A percentile compares a stretch with the other conserved stretches of the same genome.
These are phyloP conservation scores for Aphis craccivora DNA, from an alignment of 1,140 invertebrate genomes.

Conservation along the genomic window DNA sequence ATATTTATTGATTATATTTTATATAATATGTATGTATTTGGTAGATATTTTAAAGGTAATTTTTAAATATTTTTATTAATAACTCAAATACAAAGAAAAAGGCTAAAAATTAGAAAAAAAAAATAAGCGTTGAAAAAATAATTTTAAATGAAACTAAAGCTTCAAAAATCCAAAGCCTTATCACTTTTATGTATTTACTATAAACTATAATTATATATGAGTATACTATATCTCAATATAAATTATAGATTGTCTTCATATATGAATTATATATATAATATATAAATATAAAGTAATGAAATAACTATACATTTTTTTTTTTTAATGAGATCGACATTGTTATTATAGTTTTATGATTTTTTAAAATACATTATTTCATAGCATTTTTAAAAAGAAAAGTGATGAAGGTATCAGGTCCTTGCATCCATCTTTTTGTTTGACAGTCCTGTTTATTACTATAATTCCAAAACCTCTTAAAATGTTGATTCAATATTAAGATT, in stretches of 20 bases:
- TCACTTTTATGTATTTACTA: too few relatives aligned
- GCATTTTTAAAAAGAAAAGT: too few relatives aligned
- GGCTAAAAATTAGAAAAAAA: too few relatives aligned
- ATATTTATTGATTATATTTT: too few relatives aligned
- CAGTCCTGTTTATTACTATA: too few relatives aligned
- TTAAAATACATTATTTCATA: neutral
- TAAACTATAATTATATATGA: neutral
- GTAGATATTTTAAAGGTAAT: neutral
- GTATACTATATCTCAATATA: neutral
- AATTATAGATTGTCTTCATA: neutral
- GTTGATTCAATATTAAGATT: too few relatives aligned
- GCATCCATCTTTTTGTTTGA: too few relatives aligned
- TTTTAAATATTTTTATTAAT: neutral
- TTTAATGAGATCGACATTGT: too few relatives aligned
- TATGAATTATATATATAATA: neutral
- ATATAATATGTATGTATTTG: neutral
- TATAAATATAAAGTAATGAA: neutral
- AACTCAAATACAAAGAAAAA: neutral
- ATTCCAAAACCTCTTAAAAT: too few relatives aligned
- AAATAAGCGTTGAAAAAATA: neutral
- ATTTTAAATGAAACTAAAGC: neutral
- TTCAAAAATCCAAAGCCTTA: neutral
- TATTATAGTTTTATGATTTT: too few relatives aligned
- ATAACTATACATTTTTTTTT: neutral
- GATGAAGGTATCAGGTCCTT: too few relatives aligned